Evolutionary conservation across 2,797 vertebrate species (phyloP).

Genomic region (Austrolebias charrua): DNA sequence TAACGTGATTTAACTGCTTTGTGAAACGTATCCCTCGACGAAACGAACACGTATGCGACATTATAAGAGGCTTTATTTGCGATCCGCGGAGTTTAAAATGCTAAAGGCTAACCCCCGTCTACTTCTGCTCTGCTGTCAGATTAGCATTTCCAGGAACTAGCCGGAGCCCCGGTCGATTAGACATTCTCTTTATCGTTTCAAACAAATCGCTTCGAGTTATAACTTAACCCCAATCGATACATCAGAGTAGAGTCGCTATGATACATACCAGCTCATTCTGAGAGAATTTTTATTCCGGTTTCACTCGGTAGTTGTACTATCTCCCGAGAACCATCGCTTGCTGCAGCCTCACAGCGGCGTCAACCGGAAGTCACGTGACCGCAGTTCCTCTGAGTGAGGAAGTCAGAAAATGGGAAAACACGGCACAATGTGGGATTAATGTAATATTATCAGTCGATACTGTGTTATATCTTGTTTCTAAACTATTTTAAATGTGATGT

Average conservation of each 20-base stretch:
- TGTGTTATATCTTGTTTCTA: neutral
- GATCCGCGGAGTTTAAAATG: constrained; percentile 18
- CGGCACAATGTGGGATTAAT: neutral
- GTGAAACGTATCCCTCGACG: neutral
- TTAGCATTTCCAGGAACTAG: constrained; percentile 62
- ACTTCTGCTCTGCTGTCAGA: constrained; percentile 10
- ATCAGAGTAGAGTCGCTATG: neutral
- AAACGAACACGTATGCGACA: neutral
- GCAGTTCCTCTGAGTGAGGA: constrained; percentile 47
- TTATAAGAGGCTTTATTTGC: neutral
- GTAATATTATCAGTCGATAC: neutral
- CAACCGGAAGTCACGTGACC: constrained; percentile 77
- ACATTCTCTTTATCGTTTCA: neutral
- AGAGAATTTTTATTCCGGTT: constrained; percentile 59
- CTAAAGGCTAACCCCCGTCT: constrained; percentile 37
- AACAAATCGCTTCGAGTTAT: neutral
- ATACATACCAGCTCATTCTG: constrained; percentile 85
- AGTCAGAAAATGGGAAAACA: constrained; percentile 3
- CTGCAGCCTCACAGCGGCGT: constrained; percentile 37
- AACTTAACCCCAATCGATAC: neutral
- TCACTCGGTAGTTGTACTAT: constrained; percentile 52
- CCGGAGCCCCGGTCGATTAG: constrained; percentile 40
- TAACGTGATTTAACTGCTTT: neutral
- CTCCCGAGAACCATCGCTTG: constrained; percentile 67
- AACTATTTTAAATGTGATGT: neutral